Percentiles rank a stretch among this genome's conserved stretches.
phyloP scores from a whole-genome alignment of 2,888 invertebrate species.

The Dryocosmus kuriphilus region DNA sequence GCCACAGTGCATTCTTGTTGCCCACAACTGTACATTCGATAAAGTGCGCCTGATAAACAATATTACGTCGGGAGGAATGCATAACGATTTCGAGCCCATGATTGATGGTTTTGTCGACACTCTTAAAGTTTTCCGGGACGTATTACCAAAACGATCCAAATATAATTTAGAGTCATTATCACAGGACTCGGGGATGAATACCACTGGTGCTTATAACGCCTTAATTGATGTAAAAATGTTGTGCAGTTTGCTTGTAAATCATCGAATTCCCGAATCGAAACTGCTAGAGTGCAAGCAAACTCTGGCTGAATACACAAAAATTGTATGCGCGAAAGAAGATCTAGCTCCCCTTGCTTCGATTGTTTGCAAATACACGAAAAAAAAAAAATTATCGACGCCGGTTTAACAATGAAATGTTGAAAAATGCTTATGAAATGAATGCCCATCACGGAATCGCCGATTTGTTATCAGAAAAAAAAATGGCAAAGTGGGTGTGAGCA shows the following conservation, averaged over 20 bases:
- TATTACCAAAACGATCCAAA: neutral
- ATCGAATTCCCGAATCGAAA: neutral
- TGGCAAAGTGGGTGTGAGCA: too few relatives aligned
- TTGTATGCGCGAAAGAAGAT: neutral
- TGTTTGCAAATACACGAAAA: neutral
- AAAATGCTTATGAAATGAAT: neutral
- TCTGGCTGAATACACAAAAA: neutral
- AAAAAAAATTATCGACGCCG: neutral
- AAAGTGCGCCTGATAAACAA: neutral
- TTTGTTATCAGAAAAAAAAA: neutral
- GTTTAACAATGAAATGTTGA: neutral
- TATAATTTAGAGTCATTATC: neutral
- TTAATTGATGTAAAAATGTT: neutral
- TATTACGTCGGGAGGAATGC: neutral
- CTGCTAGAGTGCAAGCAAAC: constrained; percentile 1
- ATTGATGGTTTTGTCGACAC: neutral
- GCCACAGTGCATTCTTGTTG: neutral
- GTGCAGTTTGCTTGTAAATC: neutral
- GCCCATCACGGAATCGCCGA: neutral
- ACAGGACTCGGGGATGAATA: neutral
- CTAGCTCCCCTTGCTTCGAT: neutral
- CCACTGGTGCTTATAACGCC: neutral
- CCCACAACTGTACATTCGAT: neutral
- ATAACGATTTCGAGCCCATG: neutral
- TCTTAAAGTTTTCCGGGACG: neutral